A percentile compares a stretch with the other conserved stretches of the same genome.
phyloP scores from a whole-genome alignment of 2,113 vertebrate genomes.

The Aleadryas rufinucha region DNA sequence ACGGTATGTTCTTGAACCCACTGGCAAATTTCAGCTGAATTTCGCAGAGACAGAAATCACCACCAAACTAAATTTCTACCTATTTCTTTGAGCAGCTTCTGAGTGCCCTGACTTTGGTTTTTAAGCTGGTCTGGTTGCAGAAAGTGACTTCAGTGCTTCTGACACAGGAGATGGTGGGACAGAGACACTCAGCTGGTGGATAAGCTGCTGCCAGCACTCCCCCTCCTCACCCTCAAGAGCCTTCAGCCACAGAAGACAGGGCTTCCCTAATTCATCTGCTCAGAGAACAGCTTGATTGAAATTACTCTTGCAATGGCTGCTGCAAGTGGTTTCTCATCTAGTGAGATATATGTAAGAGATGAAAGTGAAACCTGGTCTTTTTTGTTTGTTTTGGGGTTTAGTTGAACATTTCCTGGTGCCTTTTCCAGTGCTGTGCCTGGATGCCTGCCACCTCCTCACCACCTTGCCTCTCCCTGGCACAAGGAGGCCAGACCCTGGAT shows the following conservation, averaged over 20 bases:
- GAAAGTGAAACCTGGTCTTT: background rate
- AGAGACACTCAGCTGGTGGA: background rate
- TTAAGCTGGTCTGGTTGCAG: background rate
- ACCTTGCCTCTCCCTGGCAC: background rate
- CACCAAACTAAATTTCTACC: background rate
- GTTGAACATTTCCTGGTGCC: background rate
- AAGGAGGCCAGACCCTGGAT: too few relatives aligned
- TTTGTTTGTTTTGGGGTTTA: background rate
- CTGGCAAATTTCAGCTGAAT: background rate
- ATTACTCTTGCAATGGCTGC: background rate
- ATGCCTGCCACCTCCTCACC: background rate
- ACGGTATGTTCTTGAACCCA: background rate
- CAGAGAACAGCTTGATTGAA: background rate
- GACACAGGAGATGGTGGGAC: background rate
- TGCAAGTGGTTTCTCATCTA: background rate
- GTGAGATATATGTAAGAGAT: background rate
- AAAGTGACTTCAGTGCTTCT: fast-evolving
- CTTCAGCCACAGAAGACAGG: background rate
- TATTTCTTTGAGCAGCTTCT: background rate
- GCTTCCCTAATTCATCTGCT: background rate
- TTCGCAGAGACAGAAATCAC: background rate
- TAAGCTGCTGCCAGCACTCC: background rate
- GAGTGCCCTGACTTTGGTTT: background rate
- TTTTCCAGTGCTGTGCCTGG: background rate
- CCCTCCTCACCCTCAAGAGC: background rate